Percentiles rank a stretch among this genome's conserved stretches.
These are phyloP conservation scores for Oxycera nigricornis DNA, from an alignment of 2,888 invertebrate species.

Conservation along the genomic window DNA sequence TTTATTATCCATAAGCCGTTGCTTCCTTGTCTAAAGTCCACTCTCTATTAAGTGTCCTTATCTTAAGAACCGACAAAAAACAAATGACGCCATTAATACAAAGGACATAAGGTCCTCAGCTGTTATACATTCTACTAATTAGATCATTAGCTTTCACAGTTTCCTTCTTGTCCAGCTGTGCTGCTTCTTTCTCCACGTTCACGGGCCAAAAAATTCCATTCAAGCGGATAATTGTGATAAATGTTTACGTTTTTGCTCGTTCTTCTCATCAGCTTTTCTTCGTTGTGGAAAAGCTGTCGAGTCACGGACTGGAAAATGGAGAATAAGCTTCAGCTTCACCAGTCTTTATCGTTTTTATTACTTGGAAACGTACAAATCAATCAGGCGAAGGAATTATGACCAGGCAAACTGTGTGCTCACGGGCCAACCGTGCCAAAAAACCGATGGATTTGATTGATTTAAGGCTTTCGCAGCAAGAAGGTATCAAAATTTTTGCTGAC, in stretches of 20 bases:
- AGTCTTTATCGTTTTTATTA: not conserved
- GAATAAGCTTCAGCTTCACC: not conserved
- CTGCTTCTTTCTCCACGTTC: slow-evolving; percentile 5
- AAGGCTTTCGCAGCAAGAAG: not conserved
- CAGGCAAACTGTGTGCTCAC: not conserved
- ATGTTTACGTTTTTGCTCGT: slow-evolving; percentile 28
- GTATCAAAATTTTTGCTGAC: slow-evolving; percentile 3
- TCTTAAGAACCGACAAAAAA: slow-evolving; percentile 1
- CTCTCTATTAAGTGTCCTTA: not conserved
- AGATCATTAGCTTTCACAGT: slow-evolving; percentile 33
- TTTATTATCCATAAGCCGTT: too few relatives aligned
- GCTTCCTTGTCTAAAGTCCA: too few relatives aligned
- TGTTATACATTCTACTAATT: slow-evolving; percentile 29
- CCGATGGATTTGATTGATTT: slow-evolving; percentile 9
- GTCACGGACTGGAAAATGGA: too few relatives aligned
- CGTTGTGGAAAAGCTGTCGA: not conserved
- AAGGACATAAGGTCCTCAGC: slow-evolving; percentile 28
- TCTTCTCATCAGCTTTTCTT: slow-evolving; percentile 12
- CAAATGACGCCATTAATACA: not conserved
- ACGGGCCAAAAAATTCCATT: slow-evolving; percentile 3
- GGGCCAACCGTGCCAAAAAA: not conserved
- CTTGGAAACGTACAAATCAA: slow-evolving; percentile 9
- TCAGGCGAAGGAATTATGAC: not conserved
- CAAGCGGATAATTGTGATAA: slow-evolving; percentile 31
- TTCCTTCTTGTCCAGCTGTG: slow-evolving; percentile 14